Conservation (phyloP, 2,797 vertebrate genomes). For the Gorsachius magnificus region DNA sequence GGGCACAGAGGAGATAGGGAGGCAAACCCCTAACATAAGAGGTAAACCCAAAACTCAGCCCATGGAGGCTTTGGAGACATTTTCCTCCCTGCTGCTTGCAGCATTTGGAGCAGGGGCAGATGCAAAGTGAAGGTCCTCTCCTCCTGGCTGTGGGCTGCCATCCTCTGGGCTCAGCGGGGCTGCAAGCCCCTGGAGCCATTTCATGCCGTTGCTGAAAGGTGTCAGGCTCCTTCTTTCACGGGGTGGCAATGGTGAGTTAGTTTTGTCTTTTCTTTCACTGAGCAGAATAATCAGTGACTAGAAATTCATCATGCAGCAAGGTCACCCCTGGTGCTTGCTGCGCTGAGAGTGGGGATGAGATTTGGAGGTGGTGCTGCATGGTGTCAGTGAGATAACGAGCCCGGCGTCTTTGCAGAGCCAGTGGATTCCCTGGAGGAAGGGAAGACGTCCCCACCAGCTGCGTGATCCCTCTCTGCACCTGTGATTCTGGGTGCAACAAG, state of each 20-base stretch:
- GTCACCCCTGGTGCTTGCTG: neutral
- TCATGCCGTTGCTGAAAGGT: neutral
- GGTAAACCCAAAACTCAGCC: neutral
- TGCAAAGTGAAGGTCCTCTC: neutral
- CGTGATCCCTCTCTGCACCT: fast-evolving
- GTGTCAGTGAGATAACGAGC: fast-evolving
- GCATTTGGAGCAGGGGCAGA: neutral
- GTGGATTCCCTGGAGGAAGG: neutral
- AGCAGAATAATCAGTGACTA: neutral
- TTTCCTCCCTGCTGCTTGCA: fast-evolving
- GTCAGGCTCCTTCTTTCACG: neutral
- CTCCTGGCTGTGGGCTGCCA: fast-evolving
- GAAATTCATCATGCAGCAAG: neutral
- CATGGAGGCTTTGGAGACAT: neutral
- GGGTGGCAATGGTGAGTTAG: neutral
- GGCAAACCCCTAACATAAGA: neutral
- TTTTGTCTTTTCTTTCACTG: neutral
- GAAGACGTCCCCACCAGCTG: neutral
- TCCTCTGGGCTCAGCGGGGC: fast-evolving
- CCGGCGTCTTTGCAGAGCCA: fast-evolving
- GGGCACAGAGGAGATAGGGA: neutral
- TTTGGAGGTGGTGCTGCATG: neutral
- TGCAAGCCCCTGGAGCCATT: neutral
- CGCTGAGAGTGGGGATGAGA: fast-evolving
- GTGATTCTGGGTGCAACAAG: fast-evolving